These are phyloP conservation scores for Poecile montanus DNA, from an alignment of 2,797 vertebrate genomes.

Conservation along the genomic window DNA sequence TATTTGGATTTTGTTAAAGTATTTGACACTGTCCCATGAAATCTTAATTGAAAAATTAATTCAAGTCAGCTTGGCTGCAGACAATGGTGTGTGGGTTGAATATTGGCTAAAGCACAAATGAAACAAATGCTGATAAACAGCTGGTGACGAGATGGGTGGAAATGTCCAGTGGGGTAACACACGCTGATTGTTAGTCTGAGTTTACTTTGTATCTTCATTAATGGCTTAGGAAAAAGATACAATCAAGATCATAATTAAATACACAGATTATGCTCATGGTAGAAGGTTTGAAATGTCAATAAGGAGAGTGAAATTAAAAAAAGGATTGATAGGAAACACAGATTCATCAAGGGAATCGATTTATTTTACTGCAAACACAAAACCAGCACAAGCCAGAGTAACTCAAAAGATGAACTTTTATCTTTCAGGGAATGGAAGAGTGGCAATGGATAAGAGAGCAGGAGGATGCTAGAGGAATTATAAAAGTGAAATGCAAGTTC, in stretches of 20 bases:
- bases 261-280: background rate
- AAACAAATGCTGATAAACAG: background rate
- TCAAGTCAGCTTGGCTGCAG: background rate
- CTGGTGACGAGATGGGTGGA: background rate
- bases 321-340: background rate
- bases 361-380: background rate
- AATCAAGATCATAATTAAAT: background rate
- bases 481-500: background rate
- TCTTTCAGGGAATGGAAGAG: background rate
- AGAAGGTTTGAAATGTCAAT: background rate
- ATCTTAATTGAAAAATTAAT: slow-evolving; percentile 54
- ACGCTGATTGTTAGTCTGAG: background rate
- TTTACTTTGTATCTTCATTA: background rate
- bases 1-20: background rate
- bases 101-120: background rate
- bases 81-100: background rate
- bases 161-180: background rate
- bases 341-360: background rate
- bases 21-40: background rate
- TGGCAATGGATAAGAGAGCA: background rate
- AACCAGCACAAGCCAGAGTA: background rate
- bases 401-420: background rate
- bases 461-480: background rate
- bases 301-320: background rate
- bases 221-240: background rate